Base-by-base conservation (phyloP, 2,888 invertebrate species). In the Harpalus rufipes region DNA sequence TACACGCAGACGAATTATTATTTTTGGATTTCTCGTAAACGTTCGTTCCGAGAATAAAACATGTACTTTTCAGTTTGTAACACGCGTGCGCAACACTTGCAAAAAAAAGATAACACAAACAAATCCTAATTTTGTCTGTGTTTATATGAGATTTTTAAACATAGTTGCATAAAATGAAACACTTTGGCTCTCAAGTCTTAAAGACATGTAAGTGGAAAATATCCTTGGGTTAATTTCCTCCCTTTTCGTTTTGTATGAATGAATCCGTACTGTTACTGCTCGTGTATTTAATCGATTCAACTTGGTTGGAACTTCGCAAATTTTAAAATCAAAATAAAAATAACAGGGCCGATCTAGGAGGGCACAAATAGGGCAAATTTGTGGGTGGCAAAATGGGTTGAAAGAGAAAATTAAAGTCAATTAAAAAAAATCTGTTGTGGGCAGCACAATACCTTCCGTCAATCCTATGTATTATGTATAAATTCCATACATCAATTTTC, bases 21-120 rank as follows among this genome's bases (percentile, higher is more conserved):
- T 84, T 84, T 84, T 84, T 84, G 84, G 84, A 84, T 78, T 84
- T 84, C 84, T 84, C 76, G 84, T 84, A 78, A 84, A 84, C 63
- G 83, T 78, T 84, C 78, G 63, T 84, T 84, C 84, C 78, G 25
- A 78, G 84, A 84, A 84, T 84, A 78, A 76, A 76, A 84, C 84
- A 84, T 59, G 59, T 59, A 80, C 41, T 58, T 63, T 44, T 65
- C 44, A n/a, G 56, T 68, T 72, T 56, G 32, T 14, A 81, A 61
- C 25, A 65, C 84, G 84, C 84, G 76, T 76, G 76, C 44, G 61
- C 39, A n/a, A 18, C 80, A n/a, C 78, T 58, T 41, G 61, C 74
- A 61, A 78, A 84, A 61, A 58, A 76, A 76, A 61, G 78, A 84
- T 84, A 84, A 84, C 65, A 78, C 51, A 84, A 84, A 84, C 84